Evolutionary conservation across 2,888 invertebrate genomes (phyloP), one percentile per base, ranked within the genome.

Genomic region (Pheosia tremula): DNA sequence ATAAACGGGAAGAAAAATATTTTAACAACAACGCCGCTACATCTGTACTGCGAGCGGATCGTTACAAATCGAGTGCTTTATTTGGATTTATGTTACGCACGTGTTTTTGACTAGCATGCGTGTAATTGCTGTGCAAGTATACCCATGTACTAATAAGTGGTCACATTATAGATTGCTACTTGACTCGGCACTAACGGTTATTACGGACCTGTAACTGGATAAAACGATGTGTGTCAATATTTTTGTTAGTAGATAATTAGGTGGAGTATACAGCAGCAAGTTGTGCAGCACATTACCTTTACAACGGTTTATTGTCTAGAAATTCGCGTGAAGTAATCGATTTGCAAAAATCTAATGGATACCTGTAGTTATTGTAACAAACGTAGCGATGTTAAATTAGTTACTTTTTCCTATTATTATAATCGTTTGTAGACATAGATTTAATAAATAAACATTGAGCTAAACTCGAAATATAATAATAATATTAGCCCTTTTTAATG

Each of bases 51-150:
- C 85, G 81, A 74, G 79, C 81, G 82, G 84, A 85, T 85, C 81
- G 84, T 85, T 81, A 83, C 81, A 82, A 80, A 84, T 86, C 72
- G 81, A 87, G 83, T 70, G 78, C 63, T 74, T 79, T 79, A 89
- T 91, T 90, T 85, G 86, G 79, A 83, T 83, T 83, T 81, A 81
- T 80, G 82, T 74, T 79, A 72, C 79, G 76, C 74, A 76, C 75
- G 74, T 80, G 76, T 77, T 78, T 70, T 72, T 68, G 64, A 70
- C 64, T 69, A 66, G 61, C 71, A 72, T 77, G 75, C 71, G 68
- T 72, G 68, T 76, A 75, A 76, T 76, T 77, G 71, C 72, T 76
- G 68, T 71, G 72, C 63, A 67, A 61, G 68, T 74, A 24, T 24
- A 73, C 72, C 60, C 64, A 58, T 65, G 47, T 66, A 70, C 67